Conservation (phyloP, 2,113 vertebrate genomes). For the Gopherus flavomarginatus region DNA sequence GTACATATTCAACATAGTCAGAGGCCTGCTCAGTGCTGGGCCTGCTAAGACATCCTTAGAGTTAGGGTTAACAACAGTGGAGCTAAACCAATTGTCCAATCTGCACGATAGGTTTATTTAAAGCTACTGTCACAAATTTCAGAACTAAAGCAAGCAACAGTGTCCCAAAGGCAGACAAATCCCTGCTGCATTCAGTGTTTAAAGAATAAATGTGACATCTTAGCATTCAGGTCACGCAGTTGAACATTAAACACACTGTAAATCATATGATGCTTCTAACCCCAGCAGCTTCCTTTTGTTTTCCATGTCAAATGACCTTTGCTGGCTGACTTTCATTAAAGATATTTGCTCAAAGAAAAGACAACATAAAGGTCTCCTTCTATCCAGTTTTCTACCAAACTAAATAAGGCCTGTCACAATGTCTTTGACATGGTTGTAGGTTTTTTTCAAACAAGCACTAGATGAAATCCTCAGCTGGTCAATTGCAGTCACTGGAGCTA, state of each 20-base stretch:
- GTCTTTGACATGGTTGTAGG: neutral
- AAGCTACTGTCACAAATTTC: neutral
- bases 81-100: neutral
- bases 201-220: neutral
- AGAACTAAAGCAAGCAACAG: neutral
- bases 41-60: neutral
- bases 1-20: rapidly evolving
- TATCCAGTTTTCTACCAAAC: neutral
- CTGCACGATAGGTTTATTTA: neutral
- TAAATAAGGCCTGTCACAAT: neutral
- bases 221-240: neutral
- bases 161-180: neutral
- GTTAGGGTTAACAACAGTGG: neutral
- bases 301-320: neutral
- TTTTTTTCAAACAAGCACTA: neutral
- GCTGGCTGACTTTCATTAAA: neutral
- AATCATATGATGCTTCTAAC: neutral
- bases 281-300: neutral
- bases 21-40: neutral
- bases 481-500: neutral
- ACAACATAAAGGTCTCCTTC: neutral
- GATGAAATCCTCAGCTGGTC: neutral
- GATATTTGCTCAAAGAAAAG: neutral
- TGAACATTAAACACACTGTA: neutral
- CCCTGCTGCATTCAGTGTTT: neutral